Percentiles rank a stretch among this genome's conserved stretches.
Evolutionary conservation across 1,140 invertebrate species (phyloP).

Genomic region (Drosophila yakuba): DNA sequence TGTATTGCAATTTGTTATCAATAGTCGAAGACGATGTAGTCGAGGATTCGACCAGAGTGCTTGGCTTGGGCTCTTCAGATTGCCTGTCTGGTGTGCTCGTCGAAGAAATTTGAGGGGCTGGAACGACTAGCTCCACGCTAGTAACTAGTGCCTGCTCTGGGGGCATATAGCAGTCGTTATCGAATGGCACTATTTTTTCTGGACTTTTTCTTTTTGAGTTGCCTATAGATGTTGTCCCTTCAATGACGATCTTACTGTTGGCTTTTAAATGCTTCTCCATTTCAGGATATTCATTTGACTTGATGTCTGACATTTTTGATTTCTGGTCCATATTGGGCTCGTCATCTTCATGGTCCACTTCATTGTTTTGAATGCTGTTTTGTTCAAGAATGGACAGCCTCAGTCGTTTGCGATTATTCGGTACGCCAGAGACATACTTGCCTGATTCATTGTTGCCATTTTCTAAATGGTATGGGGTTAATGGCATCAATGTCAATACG

Average conservation of each 20-base stretch:
- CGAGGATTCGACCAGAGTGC: neutral
- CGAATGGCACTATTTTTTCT: constrained; percentile 15
- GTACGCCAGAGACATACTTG: neutral
- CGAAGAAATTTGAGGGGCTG: constrained; percentile 28
- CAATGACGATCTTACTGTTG: neutral
- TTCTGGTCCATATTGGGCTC: constrained; percentile 1
- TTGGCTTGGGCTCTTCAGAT: neutral
- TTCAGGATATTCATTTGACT: constrained; percentile 5
- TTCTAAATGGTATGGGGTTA: constrained; percentile 8
- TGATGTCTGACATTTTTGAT: constrained; percentile 1
- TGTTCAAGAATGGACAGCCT: constrained; percentile 16
- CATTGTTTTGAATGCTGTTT: constrained; percentile 7
- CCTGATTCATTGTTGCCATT: neutral
- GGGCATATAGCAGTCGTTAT: constrained; percentile 45
- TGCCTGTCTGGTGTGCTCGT: neutral
- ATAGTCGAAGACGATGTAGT: constrained; percentile 5
- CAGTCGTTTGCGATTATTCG: constrained; percentile 33
- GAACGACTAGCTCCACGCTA: constrained; percentile 64
- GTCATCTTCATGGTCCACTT: neutral
- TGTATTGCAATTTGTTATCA: constrained; percentile 24
- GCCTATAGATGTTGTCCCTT: neutral
- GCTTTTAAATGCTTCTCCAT: constrained; percentile 5
- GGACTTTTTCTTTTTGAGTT: constrained; percentile 1
- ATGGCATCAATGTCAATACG: constrained; percentile 13
- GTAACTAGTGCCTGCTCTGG: constrained; percentile 73